Percentiles rank a stretch among this genome's conserved stretches.
These are phyloP conservation scores for Sula dactylatra DNA, from an alignment of 2,113 vertebrate genomes.

Conservation along the genomic window DNA sequence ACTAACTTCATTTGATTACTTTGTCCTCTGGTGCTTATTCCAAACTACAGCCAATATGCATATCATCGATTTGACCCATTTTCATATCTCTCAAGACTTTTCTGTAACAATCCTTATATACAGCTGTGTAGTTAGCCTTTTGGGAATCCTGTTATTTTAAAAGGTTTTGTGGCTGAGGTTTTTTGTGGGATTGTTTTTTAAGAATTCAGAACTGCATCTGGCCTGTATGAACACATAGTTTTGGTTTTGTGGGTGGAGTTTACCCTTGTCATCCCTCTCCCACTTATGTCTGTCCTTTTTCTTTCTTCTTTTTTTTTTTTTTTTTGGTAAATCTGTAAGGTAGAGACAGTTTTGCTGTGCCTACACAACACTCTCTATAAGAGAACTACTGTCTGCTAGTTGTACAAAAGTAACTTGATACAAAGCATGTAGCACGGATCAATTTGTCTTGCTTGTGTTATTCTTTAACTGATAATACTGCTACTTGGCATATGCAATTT, in stretches of 20 bases:
- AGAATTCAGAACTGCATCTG: neutral
- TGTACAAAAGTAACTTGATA: neutral
- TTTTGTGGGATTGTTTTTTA: neutral
- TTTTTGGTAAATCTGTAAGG: neutral
- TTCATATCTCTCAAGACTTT: neutral
- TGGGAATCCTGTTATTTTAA: neutral
- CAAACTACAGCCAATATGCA: neutral
- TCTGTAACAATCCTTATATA: neutral
- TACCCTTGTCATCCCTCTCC: neutral
- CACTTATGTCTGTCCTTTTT: neutral
- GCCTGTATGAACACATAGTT: neutral
- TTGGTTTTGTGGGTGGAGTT: neutral
- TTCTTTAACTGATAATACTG: neutral
- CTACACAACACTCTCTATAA: neutral
- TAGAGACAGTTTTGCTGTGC: neutral
- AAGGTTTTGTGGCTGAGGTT: neutral
- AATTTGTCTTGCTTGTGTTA: neutral
- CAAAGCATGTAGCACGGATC: conserved; percentile 1
- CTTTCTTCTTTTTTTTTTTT: neutral
- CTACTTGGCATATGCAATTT: neutral
- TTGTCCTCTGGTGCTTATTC: neutral
- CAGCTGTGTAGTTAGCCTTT: neutral
- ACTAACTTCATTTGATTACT: conserved; percentile 7
- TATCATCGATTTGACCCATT: neutral
- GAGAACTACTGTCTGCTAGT: neutral